A percentile compares a stretch with the other conserved stretches of the same genome.
phyloP scores from a whole-genome alignment of 2,888 invertebrate genomes.

The Netelia fuscicornis region DNA sequence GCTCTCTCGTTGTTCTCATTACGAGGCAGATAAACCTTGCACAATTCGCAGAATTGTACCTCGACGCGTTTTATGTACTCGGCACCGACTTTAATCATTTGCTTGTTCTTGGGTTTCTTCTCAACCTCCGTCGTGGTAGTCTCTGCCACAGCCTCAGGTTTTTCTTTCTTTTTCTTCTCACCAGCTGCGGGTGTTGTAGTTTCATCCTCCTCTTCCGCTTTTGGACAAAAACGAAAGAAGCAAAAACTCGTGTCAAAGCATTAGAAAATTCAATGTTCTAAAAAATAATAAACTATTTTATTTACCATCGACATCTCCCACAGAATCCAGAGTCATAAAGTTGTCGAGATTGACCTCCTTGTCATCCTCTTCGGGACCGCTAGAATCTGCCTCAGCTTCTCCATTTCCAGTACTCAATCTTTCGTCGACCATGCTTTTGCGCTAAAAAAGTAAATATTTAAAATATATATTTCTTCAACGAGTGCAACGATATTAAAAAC shows the following conservation, averaged over 20 bases:
- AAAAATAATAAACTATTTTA: conserved; percentile 67
- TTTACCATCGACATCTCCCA: conserved; percentile 93
- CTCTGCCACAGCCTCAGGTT: conserved; percentile 77
- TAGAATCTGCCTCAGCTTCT: conserved; percentile 86
- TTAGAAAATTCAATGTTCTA: background rate
- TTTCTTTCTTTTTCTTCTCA: conserved; percentile 86
- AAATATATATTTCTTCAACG: background rate
- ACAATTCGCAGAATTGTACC: conserved; percentile 92
- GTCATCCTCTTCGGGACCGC: conserved; percentile 88
- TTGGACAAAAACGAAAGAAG: background rate
- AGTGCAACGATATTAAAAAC: background rate
- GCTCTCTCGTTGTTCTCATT: conserved; percentile 87
- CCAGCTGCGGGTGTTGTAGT: conserved; percentile 78
- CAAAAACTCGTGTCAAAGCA: background rate
- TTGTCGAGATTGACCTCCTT: conserved; percentile 93
- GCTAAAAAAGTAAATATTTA: conserved; percentile 80
- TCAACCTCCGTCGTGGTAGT: conserved; percentile 74
- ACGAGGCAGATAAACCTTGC: conserved; percentile 90
- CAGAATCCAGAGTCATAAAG: conserved; percentile 95
- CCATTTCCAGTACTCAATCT: conserved; percentile 85
- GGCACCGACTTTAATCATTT: conserved; percentile 90
- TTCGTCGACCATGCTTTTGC: conserved; percentile 86
- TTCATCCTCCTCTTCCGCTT: conserved; percentile 86
- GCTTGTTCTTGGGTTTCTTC: conserved; percentile 87
- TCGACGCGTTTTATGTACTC: conserved; percentile 92